Base-by-base conservation (phyloP, 2,888 invertebrate genomes). In the Leptura quadrifasciata region DNA sequence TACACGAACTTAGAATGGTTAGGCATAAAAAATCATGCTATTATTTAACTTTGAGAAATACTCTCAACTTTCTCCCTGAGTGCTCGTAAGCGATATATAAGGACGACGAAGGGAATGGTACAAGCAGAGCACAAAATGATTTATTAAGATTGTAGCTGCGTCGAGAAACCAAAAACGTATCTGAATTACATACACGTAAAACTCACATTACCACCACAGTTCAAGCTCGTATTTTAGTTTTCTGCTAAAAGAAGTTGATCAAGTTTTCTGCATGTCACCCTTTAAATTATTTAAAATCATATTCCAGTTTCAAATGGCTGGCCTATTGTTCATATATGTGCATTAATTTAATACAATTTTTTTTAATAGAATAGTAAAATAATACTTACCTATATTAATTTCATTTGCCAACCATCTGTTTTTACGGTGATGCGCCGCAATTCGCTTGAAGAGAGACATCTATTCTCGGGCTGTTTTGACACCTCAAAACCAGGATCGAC, bases 121-220 rank as follows among this genome's bases (percentile, higher is more conserved):
- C 24, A 58, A 58, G 58, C 58, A 58, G 18, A 21, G 24, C 27
- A 31, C 27, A 31, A 31, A 31, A 31, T 18, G 20, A 17, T 17
- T 20, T 17, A 57, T 57, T 17, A 57, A 57, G 12, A n/a, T 57
- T 18, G 18, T 17, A 52, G 8, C n/a, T 57, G 20, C 17, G 18
- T n/a, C 12, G 18, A 18, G 57, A 17, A 17, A 20, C 57, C 18
- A 20, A 57, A 18, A 17, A 10, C 20, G 12, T 20, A n/a, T 57
- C 20, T n/a, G 57, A 20, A 57, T 18, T 20, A 58, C 58, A 58
- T 58, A 58, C 58, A 58, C 24, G 58, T 58, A 24, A 24, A 58
- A 58, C 18, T 21, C 58, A 6, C 24, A 58, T 58, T 58, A 58
- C 55, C 9, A 18, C 12, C 12, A 10, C 15, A 15, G 39, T 3